Evolutionary conservation across 2,797 vertebrate genomes (phyloP).

Genomic region (Ptychadena robeensis): DNA sequence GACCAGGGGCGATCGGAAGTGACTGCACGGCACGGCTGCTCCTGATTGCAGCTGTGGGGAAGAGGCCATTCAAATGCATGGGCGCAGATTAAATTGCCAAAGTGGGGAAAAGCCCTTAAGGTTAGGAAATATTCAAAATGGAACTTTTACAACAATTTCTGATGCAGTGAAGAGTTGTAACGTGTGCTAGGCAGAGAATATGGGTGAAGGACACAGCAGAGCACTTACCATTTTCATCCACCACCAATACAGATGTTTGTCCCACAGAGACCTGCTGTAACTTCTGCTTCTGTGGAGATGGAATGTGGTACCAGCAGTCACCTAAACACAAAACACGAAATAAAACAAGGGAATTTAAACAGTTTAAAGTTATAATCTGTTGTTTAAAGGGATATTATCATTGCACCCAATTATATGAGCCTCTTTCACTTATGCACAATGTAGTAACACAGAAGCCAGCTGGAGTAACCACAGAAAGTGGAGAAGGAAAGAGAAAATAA

Average conservation of each 20-base stretch:
- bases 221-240: slow-evolving; percentile 91
- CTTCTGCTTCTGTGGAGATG: slow-evolving; percentile 90
- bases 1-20: too few species aligned
- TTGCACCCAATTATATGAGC: background rate
- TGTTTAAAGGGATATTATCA: background rate
- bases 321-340: slow-evolving; percentile 73
- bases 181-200: background rate
- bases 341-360: background rate
- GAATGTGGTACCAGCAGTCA: slow-evolving; percentile 95
- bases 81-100: too few species aligned
- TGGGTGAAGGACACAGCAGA: background rate
- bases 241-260: slow-evolving; percentile 85
- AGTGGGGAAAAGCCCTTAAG: too few species aligned
- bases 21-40: too few species aligned
- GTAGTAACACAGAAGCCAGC: background rate
- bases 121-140: slow-evolving; percentile 2
- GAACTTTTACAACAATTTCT: background rate
- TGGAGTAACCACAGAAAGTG: background rate
- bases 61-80: too few species aligned
- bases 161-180: background rate
- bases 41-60: too few species aligned
- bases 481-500: background rate
- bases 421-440: too few species aligned
- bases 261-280: slow-evolving; percentile 93
- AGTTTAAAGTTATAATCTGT: background rate